Percentiles rank a stretch among this genome's conserved stretches.
These are phyloP conservation scores for Drosophila ogumai DNA, from an alignment of 1,140 invertebrate species.

Conservation along the genomic window DNA sequence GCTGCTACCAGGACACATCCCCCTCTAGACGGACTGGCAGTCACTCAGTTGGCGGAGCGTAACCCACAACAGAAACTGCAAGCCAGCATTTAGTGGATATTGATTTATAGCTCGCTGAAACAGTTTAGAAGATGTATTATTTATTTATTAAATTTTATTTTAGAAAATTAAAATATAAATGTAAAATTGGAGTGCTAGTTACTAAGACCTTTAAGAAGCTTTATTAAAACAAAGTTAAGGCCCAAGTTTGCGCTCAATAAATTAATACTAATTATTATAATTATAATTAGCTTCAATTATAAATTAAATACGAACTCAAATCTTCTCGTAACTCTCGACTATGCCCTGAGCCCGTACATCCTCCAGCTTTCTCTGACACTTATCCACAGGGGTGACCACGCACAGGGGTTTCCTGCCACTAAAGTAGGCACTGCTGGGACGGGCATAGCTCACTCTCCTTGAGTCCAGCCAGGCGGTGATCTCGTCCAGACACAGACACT, in stretches of 20 bases:
- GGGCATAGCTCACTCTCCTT: constrained; percentile 53
- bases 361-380: constrained; percentile 58
- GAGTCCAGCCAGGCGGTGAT: constrained; percentile 60
- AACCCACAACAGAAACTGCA: constrained; percentile 51
- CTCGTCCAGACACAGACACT: constrained; percentile 75
- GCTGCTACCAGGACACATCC: constrained; percentile 15
- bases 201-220: too few relatives aligned
- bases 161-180: too few relatives aligned
- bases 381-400: constrained; percentile 65
- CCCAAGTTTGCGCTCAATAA: not conserved
- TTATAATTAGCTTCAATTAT: too few relatives aligned
- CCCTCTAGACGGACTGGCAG: constrained; percentile 7
- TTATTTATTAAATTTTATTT: too few relatives aligned
- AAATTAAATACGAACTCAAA: constrained; percentile 19
- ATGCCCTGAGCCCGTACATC: constrained; percentile 57
- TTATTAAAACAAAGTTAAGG: not conserved
- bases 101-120: constrained; percentile 62
- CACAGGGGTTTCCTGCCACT: constrained; percentile 71
- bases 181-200: too few relatives aligned
- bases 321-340: constrained; percentile 62
- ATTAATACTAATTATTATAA: not conserved
- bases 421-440: constrained; percentile 60
- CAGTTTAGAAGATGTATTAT: too few relatives aligned
- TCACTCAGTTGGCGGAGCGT: constrained; percentile 20
- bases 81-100: constrained; percentile 65